Evolutionary conservation across 1,140 invertebrate species (phyloP).

Genomic region (Nylanderia fulva): DNA sequence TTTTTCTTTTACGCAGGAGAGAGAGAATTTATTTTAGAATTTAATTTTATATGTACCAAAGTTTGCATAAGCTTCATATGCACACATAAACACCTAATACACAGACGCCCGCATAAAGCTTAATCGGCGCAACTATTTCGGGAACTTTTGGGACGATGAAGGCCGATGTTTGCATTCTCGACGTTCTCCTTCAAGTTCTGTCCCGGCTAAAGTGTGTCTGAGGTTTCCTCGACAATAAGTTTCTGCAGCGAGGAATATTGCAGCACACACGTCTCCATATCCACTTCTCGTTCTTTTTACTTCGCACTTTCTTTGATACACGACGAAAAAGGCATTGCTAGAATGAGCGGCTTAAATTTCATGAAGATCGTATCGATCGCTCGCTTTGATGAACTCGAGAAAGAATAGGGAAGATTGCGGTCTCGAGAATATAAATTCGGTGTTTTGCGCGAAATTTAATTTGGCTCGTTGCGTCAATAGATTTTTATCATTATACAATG

Average conservation of each 20-base stretch:
- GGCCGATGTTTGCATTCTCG: constrained; percentile 26
- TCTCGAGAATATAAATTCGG: not conserved
- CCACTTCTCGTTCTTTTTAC: not conserved
- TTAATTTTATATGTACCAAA: not conserved
- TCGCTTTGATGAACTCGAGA: constrained; percentile 19
- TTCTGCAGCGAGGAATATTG: constrained; percentile 40
- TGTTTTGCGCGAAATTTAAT: constrained; percentile 4
- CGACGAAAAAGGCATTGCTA: not conserved
- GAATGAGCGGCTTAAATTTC: constrained; percentile 30
- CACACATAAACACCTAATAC: not conserved
- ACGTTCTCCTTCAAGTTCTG: constrained; percentile 41
- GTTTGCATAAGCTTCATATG: not conserved
- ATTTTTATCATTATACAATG: not conserved
- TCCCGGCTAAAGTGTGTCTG: constrained; percentile 20
- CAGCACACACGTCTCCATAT: constrained; percentile 9
- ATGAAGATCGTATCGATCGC: constrained; percentile 48
- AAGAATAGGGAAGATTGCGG: constrained; percentile 2
- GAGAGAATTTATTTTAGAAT: not conserved
- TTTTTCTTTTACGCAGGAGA: not conserved
- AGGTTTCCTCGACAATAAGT: constrained; percentile 43
- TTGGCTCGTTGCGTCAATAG: not conserved
- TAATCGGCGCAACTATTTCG: constrained; percentile 37
- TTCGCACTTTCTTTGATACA: constrained; percentile 12
- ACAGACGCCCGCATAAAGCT: not conserved
- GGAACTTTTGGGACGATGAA: not conserved